Evolutionary conservation across 2,797 vertebrate species (phyloP).

Genomic region (Atherinosoma microstoma): DNA sequence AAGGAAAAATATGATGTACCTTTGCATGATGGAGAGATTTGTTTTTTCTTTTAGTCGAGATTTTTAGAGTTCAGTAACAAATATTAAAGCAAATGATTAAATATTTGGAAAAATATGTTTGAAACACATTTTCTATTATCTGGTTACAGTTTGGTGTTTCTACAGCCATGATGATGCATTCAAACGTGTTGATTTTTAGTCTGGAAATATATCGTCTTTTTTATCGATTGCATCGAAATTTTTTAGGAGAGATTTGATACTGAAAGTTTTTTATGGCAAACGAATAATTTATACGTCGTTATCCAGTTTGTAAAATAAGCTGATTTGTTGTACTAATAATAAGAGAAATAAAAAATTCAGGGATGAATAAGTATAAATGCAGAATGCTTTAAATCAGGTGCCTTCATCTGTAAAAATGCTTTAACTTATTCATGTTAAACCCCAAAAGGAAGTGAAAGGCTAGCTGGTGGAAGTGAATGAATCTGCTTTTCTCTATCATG

Average conservation of each 20-base stretch:
- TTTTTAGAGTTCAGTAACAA: slow-evolving; percentile 13
- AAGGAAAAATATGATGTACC: background rate
- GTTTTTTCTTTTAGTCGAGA: background rate
- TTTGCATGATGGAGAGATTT: slow-evolving; percentile 41
- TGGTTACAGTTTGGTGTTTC: slow-evolving; percentile 28
- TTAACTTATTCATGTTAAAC: slow-evolving; percentile 32
- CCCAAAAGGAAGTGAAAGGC: slow-evolving; percentile 27
- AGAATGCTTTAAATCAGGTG: slow-evolving; percentile 58
- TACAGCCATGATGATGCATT: slow-evolving; percentile 19
- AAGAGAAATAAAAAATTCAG: slow-evolving; percentile 38
- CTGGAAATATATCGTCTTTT: background rate
- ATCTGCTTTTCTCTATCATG: background rate
- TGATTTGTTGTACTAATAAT: slow-evolving; percentile 28
- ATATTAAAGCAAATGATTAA: background rate
- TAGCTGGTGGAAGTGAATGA: background rate
- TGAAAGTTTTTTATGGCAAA: slow-evolving; percentile 31
- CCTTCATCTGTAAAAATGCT: slow-evolving; percentile 48
- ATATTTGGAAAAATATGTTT: too few relatives aligned
- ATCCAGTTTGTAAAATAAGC: slow-evolving; percentile 42
- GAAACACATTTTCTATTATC: slow-evolving; percentile 5
- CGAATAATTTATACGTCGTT: slow-evolving; percentile 27
- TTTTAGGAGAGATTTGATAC: slow-evolving; percentile 43
- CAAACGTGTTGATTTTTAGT: slow-evolving; percentile 5
- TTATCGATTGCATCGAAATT: slow-evolving; percentile 6
- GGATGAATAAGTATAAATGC: slow-evolving; percentile 35